A percentile compares a stretch with the other conserved stretches of the same genome.
phyloP scores from a whole-genome alignment of 2,113 vertebrate genomes.

The Myiozetetes cayanensis region DNA sequence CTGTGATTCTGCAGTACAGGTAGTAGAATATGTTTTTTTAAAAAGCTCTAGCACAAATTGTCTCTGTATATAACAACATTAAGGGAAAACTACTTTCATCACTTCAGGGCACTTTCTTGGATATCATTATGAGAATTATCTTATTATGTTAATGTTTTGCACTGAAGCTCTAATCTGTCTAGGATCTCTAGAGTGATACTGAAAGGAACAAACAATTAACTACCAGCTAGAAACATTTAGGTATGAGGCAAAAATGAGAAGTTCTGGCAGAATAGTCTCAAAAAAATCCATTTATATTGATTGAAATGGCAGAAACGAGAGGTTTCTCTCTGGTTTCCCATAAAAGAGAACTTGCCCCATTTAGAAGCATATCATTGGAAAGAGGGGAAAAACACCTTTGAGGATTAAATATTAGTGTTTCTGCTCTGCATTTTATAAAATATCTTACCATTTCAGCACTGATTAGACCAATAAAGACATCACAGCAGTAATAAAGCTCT shows the following conservation, averaged over 20 bases:
- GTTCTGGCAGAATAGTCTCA: neutral
- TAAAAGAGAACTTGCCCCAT: neutral
- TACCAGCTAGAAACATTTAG: neutral
- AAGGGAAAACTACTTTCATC: neutral
- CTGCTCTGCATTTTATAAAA: neutral
- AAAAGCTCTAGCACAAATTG: neutral
- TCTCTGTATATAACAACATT: neutral
- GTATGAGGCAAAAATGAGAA: neutral
- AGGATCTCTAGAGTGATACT: neutral
- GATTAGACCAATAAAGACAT: neutral
- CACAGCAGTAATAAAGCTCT: neutral
- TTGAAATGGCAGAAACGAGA: neutral
- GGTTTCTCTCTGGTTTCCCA: neutral
- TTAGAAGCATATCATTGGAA: neutral
- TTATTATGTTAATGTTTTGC: constrained; percentile 15
- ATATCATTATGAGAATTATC: neutral
- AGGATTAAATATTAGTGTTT: neutral
- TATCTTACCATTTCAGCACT: neutral
- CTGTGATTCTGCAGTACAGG: neutral
- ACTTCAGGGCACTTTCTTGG: neutral
- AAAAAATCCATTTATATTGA: neutral
- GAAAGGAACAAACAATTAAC: constrained; percentile 12
- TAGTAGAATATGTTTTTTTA: neutral
- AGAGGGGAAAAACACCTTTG: neutral
- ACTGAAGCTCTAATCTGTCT: neutral